phyloP scores from a whole-genome alignment of 2,797 vertebrate species.

The Myiothlypis coronata region DNA sequence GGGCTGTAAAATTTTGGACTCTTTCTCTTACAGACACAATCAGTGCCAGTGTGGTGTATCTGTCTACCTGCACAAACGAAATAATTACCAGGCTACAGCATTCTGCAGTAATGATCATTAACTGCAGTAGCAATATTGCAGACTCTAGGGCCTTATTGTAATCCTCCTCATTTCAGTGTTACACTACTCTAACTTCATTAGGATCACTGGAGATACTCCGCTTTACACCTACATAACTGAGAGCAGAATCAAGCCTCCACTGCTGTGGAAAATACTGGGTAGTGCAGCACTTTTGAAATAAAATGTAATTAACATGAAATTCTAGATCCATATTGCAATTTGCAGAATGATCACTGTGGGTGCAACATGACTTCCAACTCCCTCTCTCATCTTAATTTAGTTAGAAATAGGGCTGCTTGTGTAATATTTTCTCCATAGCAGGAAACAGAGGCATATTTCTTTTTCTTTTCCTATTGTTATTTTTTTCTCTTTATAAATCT shows the following conservation, averaged over 20 bases:
- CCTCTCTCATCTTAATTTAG: constrained; percentile 52
- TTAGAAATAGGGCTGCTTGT: constrained; percentile 29
- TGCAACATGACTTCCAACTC: constrained; percentile 49
- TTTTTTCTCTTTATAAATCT: constrained; percentile 45
- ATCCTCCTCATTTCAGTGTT: constrained; percentile 50
- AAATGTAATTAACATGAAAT: constrained; percentile 67
- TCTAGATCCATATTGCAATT: constrained; percentile 64
- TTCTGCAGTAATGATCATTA: constrained; percentile 59
- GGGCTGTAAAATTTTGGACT: not conserved
- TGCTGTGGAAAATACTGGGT: constrained; percentile 57
- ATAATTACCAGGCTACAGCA: constrained; percentile 43
- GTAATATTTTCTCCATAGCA: constrained; percentile 25
- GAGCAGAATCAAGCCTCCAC: constrained; percentile 60
- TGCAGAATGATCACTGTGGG: constrained; percentile 62
- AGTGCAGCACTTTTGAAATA: constrained; percentile 62
- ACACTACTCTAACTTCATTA: constrained; percentile 59
- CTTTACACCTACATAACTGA: constrained; percentile 62
- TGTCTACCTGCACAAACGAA: constrained; percentile 12
- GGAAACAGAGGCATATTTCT: constrained; percentile 12
- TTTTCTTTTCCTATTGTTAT: constrained; percentile 23
- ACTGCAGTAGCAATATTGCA: constrained; percentile 55
- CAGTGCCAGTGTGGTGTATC: not conserved
- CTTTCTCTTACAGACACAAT: not conserved
- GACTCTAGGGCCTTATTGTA: constrained; percentile 61
- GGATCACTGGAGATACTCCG: constrained; percentile 50